A percentile compares a stretch with the other conserved stretches of the same genome.
Evolutionary conservation across 2,888 invertebrate species (phyloP).

Genomic region (Cartodere bifasciata): DNA sequence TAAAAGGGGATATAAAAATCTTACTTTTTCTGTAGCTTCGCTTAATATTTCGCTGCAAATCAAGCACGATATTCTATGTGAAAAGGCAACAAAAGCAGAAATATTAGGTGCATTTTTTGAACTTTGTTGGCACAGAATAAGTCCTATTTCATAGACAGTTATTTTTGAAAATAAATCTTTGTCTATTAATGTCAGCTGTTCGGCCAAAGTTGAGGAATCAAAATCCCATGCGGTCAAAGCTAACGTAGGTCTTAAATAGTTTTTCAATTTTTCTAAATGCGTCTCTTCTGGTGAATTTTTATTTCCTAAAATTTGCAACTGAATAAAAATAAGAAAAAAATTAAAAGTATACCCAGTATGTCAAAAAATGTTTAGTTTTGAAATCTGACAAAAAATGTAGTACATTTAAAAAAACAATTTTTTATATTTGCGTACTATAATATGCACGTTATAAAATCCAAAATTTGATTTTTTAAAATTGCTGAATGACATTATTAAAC

Average conservation of each 20-base stretch:
- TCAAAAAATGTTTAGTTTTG: too few species aligned
- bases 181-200: slow-evolving; percentile 41
- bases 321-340: slow-evolving; percentile 5
- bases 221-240: slow-evolving; percentile 40
- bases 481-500: too few species aligned
- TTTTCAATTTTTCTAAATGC: slow-evolving; percentile 29
- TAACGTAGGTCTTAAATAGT: slow-evolving; percentile 32
- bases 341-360: too few species aligned
- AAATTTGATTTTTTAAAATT: too few species aligned
- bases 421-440: too few species aligned
- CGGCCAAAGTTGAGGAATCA: slow-evolving; percentile 39
- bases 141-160: slow-evolving; percentile 33
- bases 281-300: slow-evolving; percentile 19
- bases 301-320: neutral
- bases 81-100: slow-evolving; percentile 39
- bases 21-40: slow-evolving; percentile 31
- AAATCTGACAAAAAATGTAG: too few species aligned
- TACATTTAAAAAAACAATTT: too few species aligned
- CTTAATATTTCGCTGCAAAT: slow-evolving; percentile 37
- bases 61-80: slow-evolving; percentile 39
- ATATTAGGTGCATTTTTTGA: slow-evolving; percentile 40
- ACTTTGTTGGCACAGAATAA: slow-evolving; percentile 33
- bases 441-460: too few species aligned
- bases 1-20: too few species aligned
- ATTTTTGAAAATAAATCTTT: slow-evolving; percentile 40